Evolutionary conservation across 2,888 invertebrate species (phyloP), one percentile per base, ranked within the genome.

Genomic region (Iselma pallidipennis): DNA sequence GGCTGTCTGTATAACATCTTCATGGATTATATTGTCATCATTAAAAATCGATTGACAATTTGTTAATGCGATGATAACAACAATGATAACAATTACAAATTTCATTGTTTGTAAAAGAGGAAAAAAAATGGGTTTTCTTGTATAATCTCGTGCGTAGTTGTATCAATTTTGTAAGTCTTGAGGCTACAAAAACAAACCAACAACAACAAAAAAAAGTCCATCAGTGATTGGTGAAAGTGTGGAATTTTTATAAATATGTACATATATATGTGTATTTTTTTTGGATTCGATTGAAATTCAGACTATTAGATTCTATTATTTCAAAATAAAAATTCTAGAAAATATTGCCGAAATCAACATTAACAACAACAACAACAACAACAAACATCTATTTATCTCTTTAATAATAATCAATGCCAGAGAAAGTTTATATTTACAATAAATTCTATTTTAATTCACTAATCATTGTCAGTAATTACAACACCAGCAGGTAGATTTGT

Each of bases 1-100:
- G 19, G 81, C 84, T 16, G 85, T 52, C 25, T 21, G 61, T 54
- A 48, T 45, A 1, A 60, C 60, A 33, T 64, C 64, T 19, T 57
- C 55, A 37, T 64, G 64, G 9, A 51, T 58, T 10, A 60, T 29
- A 26, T 64, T 60, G 28, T 60, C 9, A n/a, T 21, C 1, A 29
- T 28, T 37, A 7, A 50, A 50, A 28, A 59, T 50, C 12, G 50
- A 23, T 16, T 58, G 58, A 53, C 48, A 21, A 10, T 23, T 9
- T 1, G n/a, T 14, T 14, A 29, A 23, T 12, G 55, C 50, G 28
- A 49, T 50, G 3, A 58, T 12, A 23, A 25, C 31, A 45, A 57
- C 25, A 48, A 42, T 5, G 12, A 58, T n/a, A 25, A 58, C 19
- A 0, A 42, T 33, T 25, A 16, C 19, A 31, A 55, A 16, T 45